Evolutionary conservation across 1,140 invertebrate genomes (phyloP).

Genomic region (Drosophila lini): DNA sequence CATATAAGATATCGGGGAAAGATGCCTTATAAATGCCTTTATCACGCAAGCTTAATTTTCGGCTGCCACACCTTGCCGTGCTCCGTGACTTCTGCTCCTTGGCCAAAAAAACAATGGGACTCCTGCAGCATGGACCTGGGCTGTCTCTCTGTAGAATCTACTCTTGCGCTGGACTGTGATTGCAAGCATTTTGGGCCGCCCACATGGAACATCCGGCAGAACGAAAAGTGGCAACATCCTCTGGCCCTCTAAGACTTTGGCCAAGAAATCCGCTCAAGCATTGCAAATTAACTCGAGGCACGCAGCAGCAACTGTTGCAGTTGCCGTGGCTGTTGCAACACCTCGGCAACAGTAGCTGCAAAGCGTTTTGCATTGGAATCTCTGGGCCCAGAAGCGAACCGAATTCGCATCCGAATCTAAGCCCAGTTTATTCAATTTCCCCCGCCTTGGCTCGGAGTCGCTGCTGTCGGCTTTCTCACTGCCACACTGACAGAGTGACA

Average conservation of each 20-base stretch:
- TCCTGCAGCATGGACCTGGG: slow-evolving; percentile 31
- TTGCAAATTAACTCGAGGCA: slow-evolving; percentile 66
- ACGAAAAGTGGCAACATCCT: slow-evolving; percentile 61
- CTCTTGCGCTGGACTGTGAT: slow-evolving; percentile 7
- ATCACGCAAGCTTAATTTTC: slow-evolving; percentile 57
- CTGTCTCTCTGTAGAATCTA: neutral
- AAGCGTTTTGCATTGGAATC: slow-evolving; percentile 49
- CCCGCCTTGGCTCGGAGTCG: slow-evolving; percentile 45
- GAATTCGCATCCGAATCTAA: slow-evolving; percentile 17
- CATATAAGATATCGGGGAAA: slow-evolving; percentile 6
- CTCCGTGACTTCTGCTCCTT: slow-evolving; percentile 5
- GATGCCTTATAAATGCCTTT: slow-evolving; percentile 21
- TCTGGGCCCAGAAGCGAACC: slow-evolving; percentile 14
- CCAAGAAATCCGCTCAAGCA: slow-evolving; percentile 77
- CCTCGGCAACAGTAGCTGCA: slow-evolving; percentile 54
- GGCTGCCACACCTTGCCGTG: slow-evolving; percentile 63
- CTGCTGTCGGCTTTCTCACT: slow-evolving; percentile 69
- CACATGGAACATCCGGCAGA: slow-evolving; percentile 58
- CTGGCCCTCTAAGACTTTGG: slow-evolving; percentile 43
- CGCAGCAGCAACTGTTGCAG: slow-evolving; percentile 36
- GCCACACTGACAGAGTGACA: slow-evolving; percentile 32
- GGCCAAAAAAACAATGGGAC: slow-evolving; percentile 19
- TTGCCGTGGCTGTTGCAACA: slow-evolving; percentile 45
- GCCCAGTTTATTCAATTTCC: slow-evolving; percentile 67
- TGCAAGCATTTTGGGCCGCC: slow-evolving; percentile 19